Percentiles rank a stretch among this genome's conserved stretches.
Evolutionary conservation across 2,888 invertebrate genomes (phyloP).

Genomic region (Thymelicus lineola): DNA sequence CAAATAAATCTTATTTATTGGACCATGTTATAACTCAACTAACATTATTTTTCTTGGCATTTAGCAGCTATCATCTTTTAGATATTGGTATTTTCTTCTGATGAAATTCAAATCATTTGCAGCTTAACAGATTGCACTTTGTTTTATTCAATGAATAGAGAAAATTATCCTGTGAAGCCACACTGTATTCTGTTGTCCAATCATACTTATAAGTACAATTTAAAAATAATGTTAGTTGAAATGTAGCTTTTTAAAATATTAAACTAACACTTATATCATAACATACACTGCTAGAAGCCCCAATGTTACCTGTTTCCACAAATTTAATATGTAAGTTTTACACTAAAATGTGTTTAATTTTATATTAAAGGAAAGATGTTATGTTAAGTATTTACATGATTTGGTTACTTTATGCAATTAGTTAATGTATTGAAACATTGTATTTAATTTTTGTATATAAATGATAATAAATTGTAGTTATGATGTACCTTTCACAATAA

Average conservation of each 20-base stretch:
- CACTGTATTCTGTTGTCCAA: background rate
- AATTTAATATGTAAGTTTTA: conserved; percentile 8
- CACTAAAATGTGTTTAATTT: conserved; percentile 15
- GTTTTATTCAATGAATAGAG: too few species aligned
- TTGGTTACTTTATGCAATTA: conserved; percentile 52
- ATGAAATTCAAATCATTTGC: too few species aligned
- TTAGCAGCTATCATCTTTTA: too few species aligned
- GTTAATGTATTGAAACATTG: conserved; percentile 56
- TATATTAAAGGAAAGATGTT: conserved; percentile 20
- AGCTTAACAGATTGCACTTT: too few species aligned
- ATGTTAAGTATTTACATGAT: conserved; percentile 59
- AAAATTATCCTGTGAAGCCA: too few species aligned
- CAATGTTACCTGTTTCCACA: conserved; percentile 31
- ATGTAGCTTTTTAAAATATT: background rate
- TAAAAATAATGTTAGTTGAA: background rate
- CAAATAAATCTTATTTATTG: conserved; percentile 2
- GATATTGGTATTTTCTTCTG: too few species aligned
- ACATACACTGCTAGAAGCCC: conserved; percentile 21
- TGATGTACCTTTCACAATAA: conserved; percentile 80
- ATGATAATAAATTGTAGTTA: conserved; percentile 80
- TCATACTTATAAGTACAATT: background rate
- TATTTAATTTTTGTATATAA: conserved; percentile 84
- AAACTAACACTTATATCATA: background rate
- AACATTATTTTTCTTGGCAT: background rate
- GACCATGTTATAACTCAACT: conserved; percentile 2